phyloP scores from a whole-genome alignment of 2,888 invertebrate species.

The Scrobipalpa costella region DNA sequence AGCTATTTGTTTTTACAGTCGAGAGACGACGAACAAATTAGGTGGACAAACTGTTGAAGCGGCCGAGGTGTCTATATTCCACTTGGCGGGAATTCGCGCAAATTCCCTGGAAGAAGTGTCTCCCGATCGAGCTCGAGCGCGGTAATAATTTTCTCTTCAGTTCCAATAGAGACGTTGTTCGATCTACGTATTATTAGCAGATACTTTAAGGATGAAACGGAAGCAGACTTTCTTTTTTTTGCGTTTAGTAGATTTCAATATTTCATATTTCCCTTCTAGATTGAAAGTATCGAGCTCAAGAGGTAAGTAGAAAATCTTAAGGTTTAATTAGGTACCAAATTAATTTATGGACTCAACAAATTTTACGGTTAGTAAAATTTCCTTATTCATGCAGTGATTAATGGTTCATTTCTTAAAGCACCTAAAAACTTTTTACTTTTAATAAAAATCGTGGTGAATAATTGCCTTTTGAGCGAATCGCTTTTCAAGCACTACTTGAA shows the following conservation, averaged over 20 bases:
- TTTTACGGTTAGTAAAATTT: no score
- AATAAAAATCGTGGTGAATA: no score
- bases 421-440: no score
- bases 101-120: constrained; percentile 65
- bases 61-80: constrained; percentile 78
- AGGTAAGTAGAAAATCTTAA: no score
- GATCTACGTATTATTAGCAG: constrained; percentile 64
- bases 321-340: no score
- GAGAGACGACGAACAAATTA: constrained; percentile 79
- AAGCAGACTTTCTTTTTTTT: constrained; percentile 31
- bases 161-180: constrained; percentile 56
- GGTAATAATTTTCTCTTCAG: constrained; percentile 71
- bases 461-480: not conserved
- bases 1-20: constrained; percentile 80
- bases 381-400: no score
- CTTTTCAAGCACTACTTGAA: not conserved
- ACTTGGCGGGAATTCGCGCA: constrained; percentile 69
- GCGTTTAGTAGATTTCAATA: not conserved
- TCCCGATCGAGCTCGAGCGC: constrained; percentile 64
- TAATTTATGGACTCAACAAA: no score
- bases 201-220: constrained; percentile 52
- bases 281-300: no score
- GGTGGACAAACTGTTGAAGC: constrained; percentile 80
- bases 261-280: no score
- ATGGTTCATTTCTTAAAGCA: no score